Base-by-base conservation (phyloP, 2,888 invertebrate genomes). In the Villa cingulata region DNA sequence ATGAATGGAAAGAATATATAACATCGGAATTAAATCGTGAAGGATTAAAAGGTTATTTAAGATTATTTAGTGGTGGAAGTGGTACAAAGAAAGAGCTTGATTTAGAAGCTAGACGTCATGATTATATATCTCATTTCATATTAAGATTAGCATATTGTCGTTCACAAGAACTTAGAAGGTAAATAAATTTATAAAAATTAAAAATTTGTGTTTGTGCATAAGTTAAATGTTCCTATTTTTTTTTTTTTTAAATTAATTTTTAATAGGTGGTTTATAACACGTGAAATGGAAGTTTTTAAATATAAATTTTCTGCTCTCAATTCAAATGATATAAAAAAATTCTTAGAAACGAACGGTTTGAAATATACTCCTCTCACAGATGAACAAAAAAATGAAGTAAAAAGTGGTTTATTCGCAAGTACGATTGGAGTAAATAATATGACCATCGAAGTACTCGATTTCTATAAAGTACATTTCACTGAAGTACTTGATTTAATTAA, bases 111-210 rank as follows among this genome's bases (percentile, higher is more conserved):
- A 74, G 87, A 47, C 75, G 77, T 32, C 77, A 78, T 52, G 97
- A 98, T 68, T 84, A 88, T 59, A 77, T 95, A 44, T 90, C 96
- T 1, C 97, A 98, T 66, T 96, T 86, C 64, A 87, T 96, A 57
- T 72, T 97, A 4, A 75, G 95, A 48, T 68, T 98, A 48, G 91
- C 91, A 0, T 96, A 90, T 67, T 95, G 92, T 62, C 77, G 86
- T 59, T 82, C 83, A 19, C 86, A 87, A 55, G 92, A 95, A 48
- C 71, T 90, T 36, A 74, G 86, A 32, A 77, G 68, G 65, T 64
- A 54, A 37, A 23, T 23, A 23, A 23, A 23, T 23, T 23, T 23
- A 6, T 23, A 7, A 6, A 23, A 23, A 23, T 6, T 6, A 32
- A 27, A 18, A 14, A 20, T 37, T 7, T 19, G n/a, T n/a, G n/a